Base-by-base conservation (phyloP, 2,113 vertebrate species). In the Leucoraja erinaceus region DNA sequence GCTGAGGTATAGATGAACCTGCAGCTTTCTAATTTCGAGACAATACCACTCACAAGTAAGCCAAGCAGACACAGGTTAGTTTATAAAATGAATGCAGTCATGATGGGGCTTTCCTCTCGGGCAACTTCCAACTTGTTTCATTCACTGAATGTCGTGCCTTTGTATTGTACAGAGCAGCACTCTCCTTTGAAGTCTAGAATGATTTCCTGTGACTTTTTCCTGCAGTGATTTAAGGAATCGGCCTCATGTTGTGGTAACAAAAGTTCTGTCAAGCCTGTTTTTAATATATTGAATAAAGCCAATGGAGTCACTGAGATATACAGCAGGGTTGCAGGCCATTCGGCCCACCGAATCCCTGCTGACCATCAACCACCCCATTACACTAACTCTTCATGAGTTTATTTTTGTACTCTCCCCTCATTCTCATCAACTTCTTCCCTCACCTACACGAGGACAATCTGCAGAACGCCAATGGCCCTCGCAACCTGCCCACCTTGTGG, bases 121-220 rank as follows among this genome's bases (percentile, higher is more conserved):
- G 33, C 75, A 77, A 33, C 28, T 77, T 33, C 33, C n/a, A 77
- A 77, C n/a, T 33, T 33, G n/a, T 33, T 77, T 77, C 31, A 9
- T 33, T 33, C 31, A 4, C n/a, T 77, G 33, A 77, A 12, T 10
- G 28, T 77, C 11, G 14, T 33, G 75, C 75, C 31, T 33, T 33
- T 77, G 12, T 33, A 12, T 77, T 77, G 75, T 77, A 16, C 11
- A 33, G 75, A 77, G 33, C 75, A 77, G 75, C 31, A 77, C 75
- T 33, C n/a, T 77, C 75, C 75, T 77, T 77, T 77, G 75, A 77
- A 77, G 75, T 77, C 75, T 77, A 3, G n/a, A 77, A 77, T 77
- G n/a, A 33, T 33, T 77, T 77, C 75, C 75, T 77, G 75, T 33
- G 33, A 33, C 75, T n/a, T 77, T 77, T 77, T 77, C 75, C n/a